Conservation (phyloP, 2,888 invertebrate species). For the Cheilosia vulpina region DNA sequence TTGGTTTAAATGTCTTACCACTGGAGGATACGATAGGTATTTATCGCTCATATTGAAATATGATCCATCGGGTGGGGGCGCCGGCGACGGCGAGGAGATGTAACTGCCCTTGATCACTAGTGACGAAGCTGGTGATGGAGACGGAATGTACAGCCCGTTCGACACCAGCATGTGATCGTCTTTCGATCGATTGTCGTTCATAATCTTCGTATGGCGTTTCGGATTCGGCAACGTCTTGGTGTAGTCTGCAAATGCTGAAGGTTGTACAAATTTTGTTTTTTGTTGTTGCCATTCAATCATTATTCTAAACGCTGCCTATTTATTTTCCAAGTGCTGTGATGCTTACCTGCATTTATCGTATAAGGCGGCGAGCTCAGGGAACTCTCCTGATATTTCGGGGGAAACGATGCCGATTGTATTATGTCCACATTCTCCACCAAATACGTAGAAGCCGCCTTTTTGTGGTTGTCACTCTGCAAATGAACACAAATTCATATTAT, state of each 20-base stretch:
- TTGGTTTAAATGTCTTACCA: conserved; percentile 77
- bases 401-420: conserved; percentile 82
- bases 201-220: conserved; percentile 80
- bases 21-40: conserved; percentile 82
- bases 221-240: conserved; percentile 82
- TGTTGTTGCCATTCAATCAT: too few relatives aligned
- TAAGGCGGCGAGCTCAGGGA: conserved; percentile 82
- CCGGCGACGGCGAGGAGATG: conserved; percentile 82
- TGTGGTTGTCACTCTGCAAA: conserved; percentile 81
- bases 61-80: conserved; percentile 82
- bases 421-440: conserved; percentile 82
- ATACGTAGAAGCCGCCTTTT: conserved; percentile 82
- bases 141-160: conserved; percentile 81
- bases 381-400: conserved; percentile 82
- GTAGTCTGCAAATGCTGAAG: conserved; percentile 77
- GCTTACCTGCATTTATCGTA: conserved; percentile 71
- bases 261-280: neutral
- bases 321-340: neutral
- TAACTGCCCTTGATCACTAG: conserved; percentile 82
- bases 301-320: too few relatives aligned
- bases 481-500: conserved; percentile 45
- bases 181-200: conserved; percentile 81
- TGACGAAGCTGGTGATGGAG: conserved; percentile 82
- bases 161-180: conserved; percentile 82
- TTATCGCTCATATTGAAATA: conserved; percentile 83